These are phyloP conservation scores for Poeciliopsis paucimaculata DNA, from an alignment of 2,797 vertebrate genomes.

Conservation along the genomic window DNA sequence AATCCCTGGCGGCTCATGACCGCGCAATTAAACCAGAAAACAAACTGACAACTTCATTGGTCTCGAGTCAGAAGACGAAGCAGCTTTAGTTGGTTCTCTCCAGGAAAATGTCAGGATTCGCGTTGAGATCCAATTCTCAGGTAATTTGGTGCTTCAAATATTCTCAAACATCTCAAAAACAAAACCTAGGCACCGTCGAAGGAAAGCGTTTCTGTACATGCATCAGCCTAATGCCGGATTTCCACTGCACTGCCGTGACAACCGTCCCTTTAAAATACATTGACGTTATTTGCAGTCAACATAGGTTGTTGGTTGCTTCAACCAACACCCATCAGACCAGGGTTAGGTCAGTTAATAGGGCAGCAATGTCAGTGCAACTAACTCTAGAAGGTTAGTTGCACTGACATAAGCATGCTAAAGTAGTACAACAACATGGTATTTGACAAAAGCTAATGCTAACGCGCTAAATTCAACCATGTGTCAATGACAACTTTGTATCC, in stretches of 20 bases:
- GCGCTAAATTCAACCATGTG: too few species aligned
- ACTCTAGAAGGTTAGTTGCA: too few species aligned
- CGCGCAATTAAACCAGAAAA: constrained; percentile 29
- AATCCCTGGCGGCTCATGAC: constrained; percentile 36
- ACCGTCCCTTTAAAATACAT: background rate
- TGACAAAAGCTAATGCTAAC: too few species aligned
- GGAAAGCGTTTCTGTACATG: background rate
- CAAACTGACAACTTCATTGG: constrained; percentile 36
- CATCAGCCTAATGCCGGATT: background rate
- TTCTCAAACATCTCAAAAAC: background rate
- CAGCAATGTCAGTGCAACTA: too few species aligned
- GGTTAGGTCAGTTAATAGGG: too few species aligned
- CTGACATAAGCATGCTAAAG: background rate
- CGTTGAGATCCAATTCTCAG: background rate
- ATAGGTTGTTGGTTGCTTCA: background rate
- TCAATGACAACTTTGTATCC: too few species aligned
- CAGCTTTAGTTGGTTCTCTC: background rate
- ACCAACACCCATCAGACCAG: background rate
- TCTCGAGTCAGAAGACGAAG: constrained; percentile 14
- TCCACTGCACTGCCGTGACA: background rate
- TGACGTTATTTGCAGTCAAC: background rate
- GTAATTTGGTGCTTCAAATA: background rate
- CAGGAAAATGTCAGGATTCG: background rate
- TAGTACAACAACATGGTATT: too few species aligned
- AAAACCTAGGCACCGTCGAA: background rate